Evolutionary conservation across 2,888 invertebrate species (phyloP), one percentile per base, ranked within the genome.

Genomic region (Chymomyza procnemis): DNA sequence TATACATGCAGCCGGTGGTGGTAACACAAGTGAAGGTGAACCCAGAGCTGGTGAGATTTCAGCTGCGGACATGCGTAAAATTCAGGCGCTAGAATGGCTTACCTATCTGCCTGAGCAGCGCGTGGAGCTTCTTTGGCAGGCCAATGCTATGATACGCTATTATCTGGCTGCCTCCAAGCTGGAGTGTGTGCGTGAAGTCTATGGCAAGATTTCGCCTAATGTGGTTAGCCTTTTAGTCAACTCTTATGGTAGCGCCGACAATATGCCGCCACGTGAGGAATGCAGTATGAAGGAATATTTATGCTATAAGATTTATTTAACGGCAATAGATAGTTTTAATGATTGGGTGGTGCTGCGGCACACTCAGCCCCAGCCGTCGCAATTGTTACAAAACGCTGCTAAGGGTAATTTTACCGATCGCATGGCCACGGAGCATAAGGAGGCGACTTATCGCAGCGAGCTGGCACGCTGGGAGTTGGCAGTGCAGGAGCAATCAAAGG

Each of bases 291-390:
- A 96, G 76, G 98, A 98, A 90, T 96, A 96, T 91, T 92, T 98
- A 41, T 97, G 97, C 90, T 94, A 97, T 85, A 95, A 96, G 90
- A 94, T 96, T 0, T 98, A 97, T 89, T 92, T 98, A 75, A 95
- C 96, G 85, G 97, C 96, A 3, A 93, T 97, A 70, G 97, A 97
- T 90, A 94, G 95, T 6, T 98, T 97, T 91, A 94, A 95, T 73
- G 95, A 96, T 80, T 98, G 98, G 98, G 96, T 96, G 78, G 94
- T 95, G 75, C 94, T 96, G 85, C 96, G 93, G 77, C 94, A 96
- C 87, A 95, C 96, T 86, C 94, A 94, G 0, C 98, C 98, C 0
- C 92, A 93, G 64, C 93, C 94, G 71, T 94, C 96, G 0, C 93
- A 94, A 50, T 91, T 92, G 14, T 89, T 94, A 34, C 90, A 92